Conservation (phyloP, 2,888 invertebrate species). For the Lissocephala sabroskyi region DNA sequence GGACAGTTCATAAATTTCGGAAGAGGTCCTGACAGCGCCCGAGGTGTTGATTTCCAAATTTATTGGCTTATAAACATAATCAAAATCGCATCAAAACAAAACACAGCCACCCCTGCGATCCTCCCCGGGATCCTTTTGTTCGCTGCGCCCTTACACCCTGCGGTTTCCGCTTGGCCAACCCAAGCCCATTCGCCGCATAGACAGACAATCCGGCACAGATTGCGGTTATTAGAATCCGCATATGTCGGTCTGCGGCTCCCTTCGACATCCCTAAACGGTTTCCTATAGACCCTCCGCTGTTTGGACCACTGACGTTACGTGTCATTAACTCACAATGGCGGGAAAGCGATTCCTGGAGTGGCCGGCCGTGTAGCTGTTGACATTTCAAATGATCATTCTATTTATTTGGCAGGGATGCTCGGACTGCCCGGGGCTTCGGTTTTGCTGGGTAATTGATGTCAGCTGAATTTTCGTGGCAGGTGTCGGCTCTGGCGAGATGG, state of each 20-base stretch:
- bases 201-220: slow-evolving; percentile 34
- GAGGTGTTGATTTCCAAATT: slow-evolving; percentile 36
- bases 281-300: no score
- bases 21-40: no score
- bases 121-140: background rate
- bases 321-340: slow-evolving; percentile 38
- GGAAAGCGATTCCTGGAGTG: no score
- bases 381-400: slow-evolving; percentile 42
- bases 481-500: slow-evolving; percentile 22
- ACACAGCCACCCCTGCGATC: slow-evolving; percentile 15
- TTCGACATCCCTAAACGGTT: slow-evolving; percentile 19
- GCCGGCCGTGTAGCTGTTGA: slow-evolving; percentile 19
- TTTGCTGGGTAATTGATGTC: slow-evolving; percentile 42
- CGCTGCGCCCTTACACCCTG: background rate
- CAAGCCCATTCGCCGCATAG: slow-evolving; percentile 19
- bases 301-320: slow-evolving; percentile 44
- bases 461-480: slow-evolving; percentile 42
- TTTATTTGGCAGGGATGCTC: slow-evolving; percentile 1
- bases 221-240: slow-evolving; percentile 39
- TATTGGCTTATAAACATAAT: slow-evolving; percentile 57
- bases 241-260: slow-evolving; percentile 24
- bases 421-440: background rate
- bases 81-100: slow-evolving; percentile 59
- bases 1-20: no score
- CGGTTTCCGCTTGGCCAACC: slow-evolving; percentile 31